phyloP scores from a whole-genome alignment of 2,888 invertebrate species.

The Esperia sulphurella region DNA sequence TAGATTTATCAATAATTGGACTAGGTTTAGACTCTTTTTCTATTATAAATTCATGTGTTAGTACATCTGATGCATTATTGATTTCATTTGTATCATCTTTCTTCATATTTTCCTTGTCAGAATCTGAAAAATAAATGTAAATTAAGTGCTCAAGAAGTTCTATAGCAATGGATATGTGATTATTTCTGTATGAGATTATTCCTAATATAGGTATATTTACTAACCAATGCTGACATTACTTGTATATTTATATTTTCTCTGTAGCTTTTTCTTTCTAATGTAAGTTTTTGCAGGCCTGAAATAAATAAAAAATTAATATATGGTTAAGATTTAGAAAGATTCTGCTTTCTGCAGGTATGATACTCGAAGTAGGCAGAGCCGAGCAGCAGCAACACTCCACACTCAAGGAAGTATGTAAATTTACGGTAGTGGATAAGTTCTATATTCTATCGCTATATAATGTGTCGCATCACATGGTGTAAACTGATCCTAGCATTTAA shows the following conservation, averaged over 20 bases:
- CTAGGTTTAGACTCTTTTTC: slow-evolving; percentile 37
- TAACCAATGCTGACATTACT: slow-evolving; percentile 42
- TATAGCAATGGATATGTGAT: neutral
- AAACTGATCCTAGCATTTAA: too few species aligned
- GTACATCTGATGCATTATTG: slow-evolving; percentile 46
- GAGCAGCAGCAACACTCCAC: too few species aligned
- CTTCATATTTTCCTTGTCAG: slow-evolving; percentile 56
- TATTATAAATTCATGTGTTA: slow-evolving; percentile 46
- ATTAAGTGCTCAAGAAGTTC: neutral
- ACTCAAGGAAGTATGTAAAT: too few species aligned
- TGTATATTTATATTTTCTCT: slow-evolving; percentile 40
- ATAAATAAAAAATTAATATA: slow-evolving; percentile 3
- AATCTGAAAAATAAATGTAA: slow-evolving; percentile 38
- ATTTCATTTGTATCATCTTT: slow-evolving; percentile 17
- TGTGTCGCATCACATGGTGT: too few species aligned
- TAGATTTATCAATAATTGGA: slow-evolving; percentile 48
- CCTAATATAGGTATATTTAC: too few species aligned
- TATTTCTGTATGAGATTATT: slow-evolving; percentile 1
- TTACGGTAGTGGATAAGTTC: too few species aligned
- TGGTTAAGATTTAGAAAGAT: too few species aligned
- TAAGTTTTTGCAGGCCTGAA: slow-evolving; percentile 26
- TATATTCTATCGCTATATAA: too few species aligned
- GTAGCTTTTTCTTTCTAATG: slow-evolving; percentile 23
- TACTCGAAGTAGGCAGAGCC: too few species aligned
- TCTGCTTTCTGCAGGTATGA: too few species aligned